A percentile compares a stretch with the other conserved stretches of the same genome.
Evolutionary conservation across 2,888 invertebrate species (phyloP).

Genomic region (Sisyra nigra): DNA sequence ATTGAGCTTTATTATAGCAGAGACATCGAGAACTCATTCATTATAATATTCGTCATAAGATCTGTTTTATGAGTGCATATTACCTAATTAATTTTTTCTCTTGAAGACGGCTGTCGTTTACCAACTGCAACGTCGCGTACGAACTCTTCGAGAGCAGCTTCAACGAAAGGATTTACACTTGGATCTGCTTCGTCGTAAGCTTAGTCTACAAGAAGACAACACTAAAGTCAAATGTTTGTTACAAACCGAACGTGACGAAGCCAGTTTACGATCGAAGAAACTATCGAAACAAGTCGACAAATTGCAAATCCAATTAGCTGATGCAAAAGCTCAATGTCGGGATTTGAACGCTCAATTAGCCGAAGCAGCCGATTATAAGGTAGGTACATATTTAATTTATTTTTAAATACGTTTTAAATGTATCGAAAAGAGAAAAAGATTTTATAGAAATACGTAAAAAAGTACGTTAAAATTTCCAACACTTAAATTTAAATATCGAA

Average conservation of each 20-base stretch:
- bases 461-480: too few relatives aligned
- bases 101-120: slow-evolving; percentile 73
- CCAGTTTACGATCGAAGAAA: slow-evolving; percentile 54
- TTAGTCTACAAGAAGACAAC: slow-evolving; percentile 67
- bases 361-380: slow-evolving; percentile 78
- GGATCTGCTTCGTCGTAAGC: slow-evolving; percentile 74
- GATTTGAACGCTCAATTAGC: slow-evolving; percentile 74
- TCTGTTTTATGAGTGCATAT: too few relatives aligned
- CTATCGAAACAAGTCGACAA: slow-evolving; percentile 71
- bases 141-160: slow-evolving; percentile 75
- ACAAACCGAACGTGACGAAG: slow-evolving; percentile 53
- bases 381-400: too few relatives aligned
- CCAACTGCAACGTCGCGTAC: slow-evolving; percentile 73
- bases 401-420: too few relatives aligned
- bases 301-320: slow-evolving; percentile 59
- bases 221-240: slow-evolving; percentile 42
- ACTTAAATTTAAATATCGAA: too few relatives aligned
- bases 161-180: slow-evolving; percentile 84
- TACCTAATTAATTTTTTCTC: too few relatives aligned
- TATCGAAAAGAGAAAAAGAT: too few relatives aligned
- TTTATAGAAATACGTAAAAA: too few relatives aligned
- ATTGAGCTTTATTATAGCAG: too few relatives aligned
- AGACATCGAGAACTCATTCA: too few relatives aligned
- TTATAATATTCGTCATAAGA: too few relatives aligned
- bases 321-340: slow-evolving; percentile 64